Percentiles rank a stretch among this genome's conserved stretches.
Evolutionary conservation across 2,797 vertebrate species (phyloP).

Genomic region (Menidia menidia): DNA sequence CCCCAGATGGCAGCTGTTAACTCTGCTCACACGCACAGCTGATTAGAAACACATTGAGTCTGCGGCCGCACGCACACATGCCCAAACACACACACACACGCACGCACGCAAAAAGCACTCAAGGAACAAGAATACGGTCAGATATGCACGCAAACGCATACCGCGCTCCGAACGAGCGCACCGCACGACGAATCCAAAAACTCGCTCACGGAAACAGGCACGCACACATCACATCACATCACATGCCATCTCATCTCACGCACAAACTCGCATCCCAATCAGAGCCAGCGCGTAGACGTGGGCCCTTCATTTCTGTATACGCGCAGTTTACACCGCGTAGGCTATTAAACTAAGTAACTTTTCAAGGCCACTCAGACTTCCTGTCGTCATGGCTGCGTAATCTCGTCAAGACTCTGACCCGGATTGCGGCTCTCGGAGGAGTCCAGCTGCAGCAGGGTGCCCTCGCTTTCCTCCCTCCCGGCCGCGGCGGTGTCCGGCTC

Average conservation of each 20-base stretch:
- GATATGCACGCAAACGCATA: slow-evolving; percentile 38
- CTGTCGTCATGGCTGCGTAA: not conserved
- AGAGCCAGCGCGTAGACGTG: slow-evolving; percentile 15
- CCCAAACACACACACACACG: slow-evolving; percentile 51
- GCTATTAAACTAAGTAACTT: slow-evolving; percentile 1
- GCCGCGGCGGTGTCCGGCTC: slow-evolving; percentile 62
- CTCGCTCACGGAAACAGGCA: slow-evolving; percentile 45
- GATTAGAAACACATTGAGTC: slow-evolving; percentile 86
- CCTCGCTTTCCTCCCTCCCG: slow-evolving; percentile 68
- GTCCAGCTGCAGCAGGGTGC: slow-evolving; percentile 65
- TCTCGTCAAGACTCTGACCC: slow-evolving; percentile 61
- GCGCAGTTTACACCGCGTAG: slow-evolving; percentile 20
- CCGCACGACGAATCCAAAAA: slow-evolving; percentile 38
- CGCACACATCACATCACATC: slow-evolving; percentile 15
- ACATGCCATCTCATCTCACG: slow-evolving; percentile 13
- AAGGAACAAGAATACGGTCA: slow-evolving; percentile 12
- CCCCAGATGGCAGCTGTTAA: slow-evolving; percentile 87
- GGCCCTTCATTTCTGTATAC: slow-evolving; percentile 14
- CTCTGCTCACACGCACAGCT: slow-evolving; percentile 85
- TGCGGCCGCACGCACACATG: slow-evolving; percentile 73
- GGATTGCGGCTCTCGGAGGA: slow-evolving; percentile 48
- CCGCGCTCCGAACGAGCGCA: slow-evolving; percentile 44
- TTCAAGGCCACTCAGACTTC: slow-evolving; percentile 8
- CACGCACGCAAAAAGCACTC: slow-evolving; percentile 22
- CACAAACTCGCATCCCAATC: slow-evolving; percentile 24